These are phyloP conservation scores for Spisula subtruncata DNA, from an alignment of 2,888 invertebrate genomes.

Conservation along the genomic window DNA sequence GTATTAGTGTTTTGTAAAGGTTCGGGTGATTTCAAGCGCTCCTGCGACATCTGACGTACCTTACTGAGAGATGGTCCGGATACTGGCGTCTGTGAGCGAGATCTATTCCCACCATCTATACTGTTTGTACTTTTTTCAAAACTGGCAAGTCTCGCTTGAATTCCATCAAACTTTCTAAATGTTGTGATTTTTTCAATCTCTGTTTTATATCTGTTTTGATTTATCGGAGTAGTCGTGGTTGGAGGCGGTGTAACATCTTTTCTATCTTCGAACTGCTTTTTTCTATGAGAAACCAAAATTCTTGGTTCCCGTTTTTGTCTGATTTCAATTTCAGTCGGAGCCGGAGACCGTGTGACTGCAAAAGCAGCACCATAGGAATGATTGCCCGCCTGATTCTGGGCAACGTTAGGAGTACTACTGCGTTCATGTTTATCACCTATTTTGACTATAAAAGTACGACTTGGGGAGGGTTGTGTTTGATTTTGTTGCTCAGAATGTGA, in stretches of 20 bases:
- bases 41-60: slow-evolving; percentile 71
- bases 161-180: slow-evolving; percentile 88
- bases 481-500: slow-evolving; percentile 70
- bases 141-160: slow-evolving; percentile 84
- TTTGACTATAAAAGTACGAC: slow-evolving; percentile 77
- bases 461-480: slow-evolving; percentile 64
- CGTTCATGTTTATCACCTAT: slow-evolving; percentile 70
- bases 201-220: slow-evolving; percentile 79
- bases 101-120: slow-evolving; percentile 66
- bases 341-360: slow-evolving; percentile 81
- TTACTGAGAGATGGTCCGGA: slow-evolving; percentile 72
- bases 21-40: slow-evolving; percentile 67
- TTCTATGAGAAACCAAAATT: slow-evolving; percentile 81
- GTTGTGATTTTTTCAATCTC: slow-evolving; percentile 84
- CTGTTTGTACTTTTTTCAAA: slow-evolving; percentile 82
- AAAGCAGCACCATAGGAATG: slow-evolving; percentile 81
- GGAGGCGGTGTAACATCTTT: slow-evolving; percentile 70
- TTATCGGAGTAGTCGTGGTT: slow-evolving; percentile 28
- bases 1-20: slow-evolving; percentile 61
- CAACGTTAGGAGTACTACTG: slow-evolving; percentile 60
- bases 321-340: slow-evolving; percentile 78
- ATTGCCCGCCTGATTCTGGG: slow-evolving; percentile 47
- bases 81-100: slow-evolving; percentile 67
- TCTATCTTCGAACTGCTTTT: slow-evolving; percentile 82
- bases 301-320: slow-evolving; percentile 71